A percentile compares a stretch with the other conserved stretches of the same genome.
phyloP scores from a whole-genome alignment of 2,113 vertebrate genomes.

The Mesembrinibis cayennensis region DNA sequence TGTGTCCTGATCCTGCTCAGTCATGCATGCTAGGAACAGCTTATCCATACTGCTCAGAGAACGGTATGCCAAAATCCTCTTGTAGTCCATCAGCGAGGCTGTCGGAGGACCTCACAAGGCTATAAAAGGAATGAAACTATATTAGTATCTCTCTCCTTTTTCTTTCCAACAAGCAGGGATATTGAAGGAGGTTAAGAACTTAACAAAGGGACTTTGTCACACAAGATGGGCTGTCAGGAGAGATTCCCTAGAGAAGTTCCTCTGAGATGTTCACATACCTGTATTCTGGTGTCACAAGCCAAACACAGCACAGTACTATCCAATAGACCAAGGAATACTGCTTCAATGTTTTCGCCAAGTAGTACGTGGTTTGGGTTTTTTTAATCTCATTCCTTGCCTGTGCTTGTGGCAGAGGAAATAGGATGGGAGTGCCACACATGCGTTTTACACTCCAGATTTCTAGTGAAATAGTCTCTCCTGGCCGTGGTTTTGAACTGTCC shows the following conservation, averaged over 20 bases:
- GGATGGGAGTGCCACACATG: not conserved
- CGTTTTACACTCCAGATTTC: not conserved
- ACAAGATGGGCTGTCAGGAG: not conserved
- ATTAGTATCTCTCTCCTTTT: not conserved
- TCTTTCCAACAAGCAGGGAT: not conserved
- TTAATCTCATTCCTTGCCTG: not conserved
- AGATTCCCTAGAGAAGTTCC: not conserved
- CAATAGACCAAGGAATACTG: not conserved
- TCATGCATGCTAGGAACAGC: conserved; percentile 5
- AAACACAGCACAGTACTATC: not conserved
- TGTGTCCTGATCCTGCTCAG: conserved; percentile 6
- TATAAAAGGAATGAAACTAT: not conserved
- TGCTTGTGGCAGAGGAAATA: not conserved
- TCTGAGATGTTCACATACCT: not conserved
- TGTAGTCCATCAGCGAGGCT: not conserved
- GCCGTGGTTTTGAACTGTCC: not conserved
- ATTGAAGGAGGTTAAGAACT: not conserved
- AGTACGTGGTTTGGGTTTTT: not conserved
- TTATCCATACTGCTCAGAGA: not conserved
- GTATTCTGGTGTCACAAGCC: not conserved
- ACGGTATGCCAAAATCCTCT: not conserved
- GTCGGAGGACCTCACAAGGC: not conserved
- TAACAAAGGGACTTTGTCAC: not conserved
- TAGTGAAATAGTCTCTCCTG: not conserved
- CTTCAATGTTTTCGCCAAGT: not conserved